A percentile compares a stretch with the other conserved stretches of the same genome.
Evolutionary conservation across 1,140 invertebrate species (phyloP).

Genomic region (Drosophila carrolli): DNA sequence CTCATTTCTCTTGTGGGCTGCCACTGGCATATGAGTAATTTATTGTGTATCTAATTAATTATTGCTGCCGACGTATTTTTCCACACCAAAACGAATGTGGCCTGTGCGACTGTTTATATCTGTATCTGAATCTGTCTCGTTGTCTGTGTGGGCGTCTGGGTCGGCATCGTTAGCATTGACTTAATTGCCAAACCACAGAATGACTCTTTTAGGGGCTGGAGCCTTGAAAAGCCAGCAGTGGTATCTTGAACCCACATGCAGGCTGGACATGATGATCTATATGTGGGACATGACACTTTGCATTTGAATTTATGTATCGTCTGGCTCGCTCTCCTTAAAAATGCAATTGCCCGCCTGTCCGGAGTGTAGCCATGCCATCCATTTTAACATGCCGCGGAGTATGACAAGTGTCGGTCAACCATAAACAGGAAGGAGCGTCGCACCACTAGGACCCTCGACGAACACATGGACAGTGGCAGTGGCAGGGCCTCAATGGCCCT

Average conservation of each 20-base stretch:
- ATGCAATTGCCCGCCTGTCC: constrained; percentile 4
- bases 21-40: constrained; percentile 67
- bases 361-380: constrained; percentile 14
- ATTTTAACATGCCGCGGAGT: constrained; percentile 49
- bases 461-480: constrained; percentile 14
- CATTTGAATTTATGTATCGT: constrained; percentile 55
- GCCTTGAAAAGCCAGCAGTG: constrained; percentile 10
- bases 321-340: constrained; percentile 38
- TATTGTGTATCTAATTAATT: constrained; percentile 75
- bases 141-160: constrained; percentile 31
- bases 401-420: constrained; percentile 65
- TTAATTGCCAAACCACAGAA: constrained; percentile 52
- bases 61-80: constrained; percentile 66
- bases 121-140: constrained; percentile 11
- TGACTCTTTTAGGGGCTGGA: constrained; percentile 48
- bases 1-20: constrained; percentile 49
- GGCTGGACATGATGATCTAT: constrained; percentile 54
- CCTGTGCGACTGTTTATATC: constrained; percentile 21
- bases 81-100: constrained; percentile 29
- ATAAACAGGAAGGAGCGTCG: constrained; percentile 49
- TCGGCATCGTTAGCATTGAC: constrained; percentile 50
- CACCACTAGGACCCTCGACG: constrained; percentile 44
- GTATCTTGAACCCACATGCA: constrained; percentile 35
- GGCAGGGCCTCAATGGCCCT: constrained; percentile 38
- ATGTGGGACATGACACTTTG: constrained; percentile 32